phyloP scores from a whole-genome alignment of 2,888 invertebrate genomes.

The Homarus gammarus region DNA sequence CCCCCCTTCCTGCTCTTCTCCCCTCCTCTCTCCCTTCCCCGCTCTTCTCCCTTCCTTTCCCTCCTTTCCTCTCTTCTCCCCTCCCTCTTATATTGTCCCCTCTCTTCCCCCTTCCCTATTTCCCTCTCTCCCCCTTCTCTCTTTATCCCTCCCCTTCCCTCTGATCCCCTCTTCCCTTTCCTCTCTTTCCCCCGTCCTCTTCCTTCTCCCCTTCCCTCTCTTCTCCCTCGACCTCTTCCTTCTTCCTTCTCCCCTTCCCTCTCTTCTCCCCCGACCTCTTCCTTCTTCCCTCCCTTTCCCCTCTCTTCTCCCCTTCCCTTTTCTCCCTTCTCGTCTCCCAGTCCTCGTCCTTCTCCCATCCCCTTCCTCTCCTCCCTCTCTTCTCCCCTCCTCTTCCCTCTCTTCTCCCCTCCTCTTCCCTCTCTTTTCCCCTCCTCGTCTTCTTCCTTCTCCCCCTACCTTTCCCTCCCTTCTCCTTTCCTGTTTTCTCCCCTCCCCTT shows the following conservation, averaged over 20 bases:
- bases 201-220: neutral
- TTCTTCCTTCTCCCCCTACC: too few relatives aligned
- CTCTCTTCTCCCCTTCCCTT: neutral
- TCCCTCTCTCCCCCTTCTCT: neutral
- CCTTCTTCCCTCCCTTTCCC: neutral
- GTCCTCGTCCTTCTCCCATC: neutral
- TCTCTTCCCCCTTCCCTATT: too few relatives aligned
- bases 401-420: too few relatives aligned
- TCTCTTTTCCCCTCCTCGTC: too few relatives aligned
- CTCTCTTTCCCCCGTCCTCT: neutral
- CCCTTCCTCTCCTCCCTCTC: too few relatives aligned
- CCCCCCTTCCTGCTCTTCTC: too few relatives aligned
- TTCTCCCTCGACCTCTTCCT: neutral
- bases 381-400: too few relatives aligned
- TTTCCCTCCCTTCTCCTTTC: too few relatives aligned
- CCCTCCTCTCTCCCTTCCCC: too few relatives aligned
- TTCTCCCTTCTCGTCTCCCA: neutral
- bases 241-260: neutral
- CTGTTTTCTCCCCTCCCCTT: too few relatives aligned
- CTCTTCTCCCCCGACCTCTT: neutral
- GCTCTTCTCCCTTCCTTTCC: too few relatives aligned
- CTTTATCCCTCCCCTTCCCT: neutral
- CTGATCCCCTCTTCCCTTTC: neutral
- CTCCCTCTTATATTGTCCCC: neutral
- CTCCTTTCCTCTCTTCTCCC: neutral